Conservation (phyloP, 2,113 vertebrate genomes). For the Caloenas nicobarica region DNA sequence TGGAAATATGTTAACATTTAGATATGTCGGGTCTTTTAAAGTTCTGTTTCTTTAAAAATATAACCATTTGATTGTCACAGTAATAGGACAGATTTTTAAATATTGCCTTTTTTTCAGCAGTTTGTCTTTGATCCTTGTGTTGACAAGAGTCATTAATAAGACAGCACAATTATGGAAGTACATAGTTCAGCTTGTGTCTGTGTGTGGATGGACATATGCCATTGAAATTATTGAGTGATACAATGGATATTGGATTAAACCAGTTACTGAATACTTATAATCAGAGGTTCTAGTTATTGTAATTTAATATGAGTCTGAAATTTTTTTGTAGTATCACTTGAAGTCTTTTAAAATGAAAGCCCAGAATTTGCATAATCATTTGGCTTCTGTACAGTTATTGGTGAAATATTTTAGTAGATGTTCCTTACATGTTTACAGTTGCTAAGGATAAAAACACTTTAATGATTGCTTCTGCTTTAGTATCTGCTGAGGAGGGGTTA, state of each 20-base stretch:
- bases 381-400: background rate
- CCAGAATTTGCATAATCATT: background rate
- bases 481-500: background rate
- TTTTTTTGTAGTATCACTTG: background rate
- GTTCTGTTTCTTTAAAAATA: background rate
- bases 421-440: background rate
- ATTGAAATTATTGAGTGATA: background rate
- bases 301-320: background rate
- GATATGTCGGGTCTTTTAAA: background rate
- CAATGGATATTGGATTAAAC: background rate
- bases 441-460: background rate
- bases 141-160: background rate
- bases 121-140: background rate
- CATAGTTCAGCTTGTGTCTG: background rate
- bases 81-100: background rate
- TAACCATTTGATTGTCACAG: background rate
- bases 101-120: background rate
- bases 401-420: background rate
- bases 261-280: background rate
- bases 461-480: background rate
- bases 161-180: background rate
- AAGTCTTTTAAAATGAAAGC: background rate
- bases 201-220: background rate
- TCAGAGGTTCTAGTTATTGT: background rate
- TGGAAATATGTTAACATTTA: background rate